Conservation (phyloP, 2,888 invertebrate genomes). For the Mythimna pallens region DNA sequence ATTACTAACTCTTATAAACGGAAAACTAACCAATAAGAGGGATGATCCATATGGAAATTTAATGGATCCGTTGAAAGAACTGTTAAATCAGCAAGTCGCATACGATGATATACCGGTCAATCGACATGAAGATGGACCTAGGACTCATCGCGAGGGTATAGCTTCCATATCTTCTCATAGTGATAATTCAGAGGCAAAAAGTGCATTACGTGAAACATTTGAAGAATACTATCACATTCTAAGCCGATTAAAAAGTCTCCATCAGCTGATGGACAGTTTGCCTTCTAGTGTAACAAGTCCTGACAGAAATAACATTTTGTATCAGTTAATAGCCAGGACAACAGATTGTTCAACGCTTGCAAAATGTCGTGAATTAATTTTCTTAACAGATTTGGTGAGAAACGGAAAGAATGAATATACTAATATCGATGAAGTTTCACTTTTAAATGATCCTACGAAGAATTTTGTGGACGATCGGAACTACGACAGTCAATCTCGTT, state of each 20-base stretch:
- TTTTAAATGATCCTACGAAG: slow-evolving; percentile 8
- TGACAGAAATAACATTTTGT: not conserved
- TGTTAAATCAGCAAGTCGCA: slow-evolving; percentile 29
- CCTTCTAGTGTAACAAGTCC: not conserved
- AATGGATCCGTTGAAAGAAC: slow-evolving; percentile 33
- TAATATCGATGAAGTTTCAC: slow-evolving; percentile 9
- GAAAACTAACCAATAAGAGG: slow-evolving; percentile 18
- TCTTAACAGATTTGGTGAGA: not conserved
- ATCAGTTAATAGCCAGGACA: not conserved
- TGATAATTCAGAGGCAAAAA: not conserved
- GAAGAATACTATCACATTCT: not conserved
- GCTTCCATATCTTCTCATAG: slow-evolving; percentile 22
- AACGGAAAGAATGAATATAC: not conserved
- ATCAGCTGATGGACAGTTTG: slow-evolving; percentile 34
- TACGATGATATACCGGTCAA: slow-evolving; percentile 43
- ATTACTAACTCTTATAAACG: slow-evolving; percentile 32
- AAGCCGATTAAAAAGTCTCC: slow-evolving; percentile 25
- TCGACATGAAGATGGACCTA: slow-evolving; percentile 44
- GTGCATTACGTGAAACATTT: not conserved
- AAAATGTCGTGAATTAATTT: not conserved
- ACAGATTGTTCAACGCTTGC: not conserved
- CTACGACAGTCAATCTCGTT: slow-evolving; percentile 13
- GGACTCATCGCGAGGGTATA: slow-evolving; percentile 40
- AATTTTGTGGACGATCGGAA: not conserved
- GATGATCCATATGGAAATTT: slow-evolving; percentile 6